Evolutionary conservation across 2,888 invertebrate genomes (phyloP).

Genomic region (Papilio gigon): DNA sequence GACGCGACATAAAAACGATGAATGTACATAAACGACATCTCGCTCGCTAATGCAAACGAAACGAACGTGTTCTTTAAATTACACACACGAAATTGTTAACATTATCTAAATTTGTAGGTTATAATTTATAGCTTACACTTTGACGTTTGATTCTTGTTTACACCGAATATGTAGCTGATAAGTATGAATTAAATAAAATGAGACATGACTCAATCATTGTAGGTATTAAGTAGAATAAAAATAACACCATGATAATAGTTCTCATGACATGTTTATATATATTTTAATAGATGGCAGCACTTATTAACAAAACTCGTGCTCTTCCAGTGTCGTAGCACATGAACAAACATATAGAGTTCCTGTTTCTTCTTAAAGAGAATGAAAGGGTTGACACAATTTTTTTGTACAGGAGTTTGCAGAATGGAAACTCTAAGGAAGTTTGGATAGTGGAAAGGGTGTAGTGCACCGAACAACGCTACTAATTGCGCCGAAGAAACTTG

Average conservation of each 20-base stretch:
- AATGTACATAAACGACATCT: constrained; percentile 9
- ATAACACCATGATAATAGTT: too few species aligned
- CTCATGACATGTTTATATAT: too few species aligned
- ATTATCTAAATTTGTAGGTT: constrained; percentile 16
- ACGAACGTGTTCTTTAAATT: not conserved
- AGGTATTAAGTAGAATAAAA: too few species aligned
- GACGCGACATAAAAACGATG: not conserved
- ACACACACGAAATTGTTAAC: not conserved
- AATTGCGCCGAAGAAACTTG: not conserved
- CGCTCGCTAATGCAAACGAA: not conserved
- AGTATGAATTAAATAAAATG: not conserved
- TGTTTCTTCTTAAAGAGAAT: too few species aligned
- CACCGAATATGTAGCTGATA: not conserved
- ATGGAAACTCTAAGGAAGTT: too few species aligned
- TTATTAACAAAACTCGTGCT: too few species aligned
- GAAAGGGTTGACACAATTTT: too few species aligned
- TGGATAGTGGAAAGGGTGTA: too few species aligned
- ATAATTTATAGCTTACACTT: constrained; percentile 5
- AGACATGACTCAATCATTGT: not conserved
- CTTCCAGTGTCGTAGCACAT: too few species aligned
- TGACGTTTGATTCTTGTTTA: not conserved
- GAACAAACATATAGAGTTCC: too few species aligned
- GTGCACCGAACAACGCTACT: not conserved
- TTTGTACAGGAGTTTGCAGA: too few species aligned
- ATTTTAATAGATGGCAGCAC: too few species aligned